Conservation (phyloP, 2,888 invertebrate genomes). For the Priocnemis perturbator region DNA sequence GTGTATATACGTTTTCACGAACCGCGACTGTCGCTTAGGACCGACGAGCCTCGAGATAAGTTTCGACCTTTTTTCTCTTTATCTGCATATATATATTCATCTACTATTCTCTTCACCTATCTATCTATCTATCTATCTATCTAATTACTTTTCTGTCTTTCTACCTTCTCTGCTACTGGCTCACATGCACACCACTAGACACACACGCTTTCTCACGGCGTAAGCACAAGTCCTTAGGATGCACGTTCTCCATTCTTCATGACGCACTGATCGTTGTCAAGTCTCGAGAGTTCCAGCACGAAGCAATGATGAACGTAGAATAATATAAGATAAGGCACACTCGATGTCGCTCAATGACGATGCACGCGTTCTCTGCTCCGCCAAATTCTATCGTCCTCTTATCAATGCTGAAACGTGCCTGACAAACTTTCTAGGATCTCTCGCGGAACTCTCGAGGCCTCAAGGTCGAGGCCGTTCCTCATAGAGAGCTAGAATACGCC, state of each 20-base stretch:
- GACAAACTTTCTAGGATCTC: too few relatives aligned
- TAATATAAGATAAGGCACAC: too few relatives aligned
- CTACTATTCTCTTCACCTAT: neutral
- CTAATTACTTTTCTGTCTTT: constrained; percentile 16
- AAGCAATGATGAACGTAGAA: too few relatives aligned
- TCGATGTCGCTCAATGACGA: too few relatives aligned
- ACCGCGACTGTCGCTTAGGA: constrained; percentile 58
- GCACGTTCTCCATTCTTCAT: constrained; percentile 38
- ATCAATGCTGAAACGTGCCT: too few relatives aligned
- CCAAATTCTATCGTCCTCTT: too few relatives aligned
- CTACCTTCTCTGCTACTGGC: constrained; percentile 22
- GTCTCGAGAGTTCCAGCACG: constrained; percentile 1
- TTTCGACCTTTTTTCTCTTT: constrained; percentile 43
- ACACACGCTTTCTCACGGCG: constrained; percentile 42
- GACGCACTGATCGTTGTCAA: constrained; percentile 20
- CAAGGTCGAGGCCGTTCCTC: too few relatives aligned
- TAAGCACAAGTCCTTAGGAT: constrained; percentile 37
- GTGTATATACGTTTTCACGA: constrained; percentile 21
- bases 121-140: constrained; percentile 11
- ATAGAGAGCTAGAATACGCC: too few relatives aligned
- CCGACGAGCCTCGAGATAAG: constrained; percentile 66
- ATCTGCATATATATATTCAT: constrained; percentile 18
- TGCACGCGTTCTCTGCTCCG: too few relatives aligned
- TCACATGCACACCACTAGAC: constrained; percentile 30
- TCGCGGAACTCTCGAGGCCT: too few relatives aligned